Conservation (phyloP, 2,113 vertebrate genomes). For the Mugil cephalus region DNA sequence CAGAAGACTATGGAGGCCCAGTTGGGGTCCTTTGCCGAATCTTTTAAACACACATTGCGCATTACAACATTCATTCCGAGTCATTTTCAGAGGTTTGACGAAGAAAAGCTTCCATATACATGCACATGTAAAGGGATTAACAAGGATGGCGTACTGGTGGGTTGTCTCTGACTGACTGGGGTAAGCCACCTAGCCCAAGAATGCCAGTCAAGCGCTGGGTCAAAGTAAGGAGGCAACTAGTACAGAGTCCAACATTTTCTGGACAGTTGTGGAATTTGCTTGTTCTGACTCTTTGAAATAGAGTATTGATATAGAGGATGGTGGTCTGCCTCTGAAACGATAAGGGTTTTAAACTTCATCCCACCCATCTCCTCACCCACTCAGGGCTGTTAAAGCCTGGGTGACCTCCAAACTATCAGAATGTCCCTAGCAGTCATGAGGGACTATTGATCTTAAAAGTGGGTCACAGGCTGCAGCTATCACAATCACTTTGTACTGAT, state of each 20-base stretch:
- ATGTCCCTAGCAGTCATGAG: slow-evolving; percentile 72
- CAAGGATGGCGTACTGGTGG: too few species aligned
- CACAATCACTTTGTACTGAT: slow-evolving; percentile 81
- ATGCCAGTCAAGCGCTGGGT: too few species aligned
- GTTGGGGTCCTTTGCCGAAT: too few species aligned
- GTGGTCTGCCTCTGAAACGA: slow-evolving; percentile 42
- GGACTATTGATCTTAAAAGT: slow-evolving; percentile 88
- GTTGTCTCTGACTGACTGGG: too few species aligned
- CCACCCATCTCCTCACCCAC: slow-evolving; percentile 28
- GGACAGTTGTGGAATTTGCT: slow-evolving; percentile 29
- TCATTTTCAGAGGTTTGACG: too few species aligned
- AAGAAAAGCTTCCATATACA: too few species aligned
- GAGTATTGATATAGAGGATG: slow-evolving; percentile 38
- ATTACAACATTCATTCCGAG: too few species aligned
- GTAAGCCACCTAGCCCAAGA: too few species aligned
- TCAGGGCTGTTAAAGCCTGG: slow-evolving; percentile 39
- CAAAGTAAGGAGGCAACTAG: slow-evolving; percentile 36
- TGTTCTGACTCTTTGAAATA: slow-evolving; percentile 39
- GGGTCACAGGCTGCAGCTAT: slow-evolving; percentile 85
- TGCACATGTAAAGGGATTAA: too few species aligned
- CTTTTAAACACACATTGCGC: too few species aligned
- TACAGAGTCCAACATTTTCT: slow-evolving; percentile 25
- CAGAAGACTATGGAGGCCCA: too few species aligned
- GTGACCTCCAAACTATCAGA: slow-evolving; percentile 81
- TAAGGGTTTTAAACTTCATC: slow-evolving; percentile 40